Evolutionary conservation across 2,888 invertebrate genomes (phyloP), one percentile per base, ranked within the genome.

Genomic region (Drymonia ruficornis): DNA sequence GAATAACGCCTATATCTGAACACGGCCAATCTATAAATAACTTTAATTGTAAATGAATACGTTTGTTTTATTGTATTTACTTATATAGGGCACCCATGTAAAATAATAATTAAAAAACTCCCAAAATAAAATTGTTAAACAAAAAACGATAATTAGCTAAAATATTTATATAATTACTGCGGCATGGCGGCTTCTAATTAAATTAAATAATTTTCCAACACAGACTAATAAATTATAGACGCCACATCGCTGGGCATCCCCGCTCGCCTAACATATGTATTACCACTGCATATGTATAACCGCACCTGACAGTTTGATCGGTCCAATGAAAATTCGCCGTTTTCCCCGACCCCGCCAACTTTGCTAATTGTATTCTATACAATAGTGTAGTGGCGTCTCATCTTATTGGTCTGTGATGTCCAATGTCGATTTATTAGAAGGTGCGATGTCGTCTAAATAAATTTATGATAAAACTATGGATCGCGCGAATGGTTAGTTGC

Each of bases 401-500:
- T 23, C 23, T 23, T n/a, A n/a, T n/a, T n/a, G n/a, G n/a, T n/a
- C n/a, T n/a, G n/a, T n/a, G n/a, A n/a, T n/a, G n/a, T n/a, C n/a
- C 31, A 31, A 3, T 31, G 13, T 36, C 6, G 36, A 36, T 36
- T 36, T 46, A 16, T 67, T 63, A 63, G 62, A 59, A 63, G 67
- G 54, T 64, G 63, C 55, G 61, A 61, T 40, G 29, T 40, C 45
- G 49, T 46, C 13, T n/a, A 46, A 59, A 48, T 54, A 50, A 47
- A 59, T 61, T 61, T 46, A 53, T 62, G 55, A 53, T 58, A 53
- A 62, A 69, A 61, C 19, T 53, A 55, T 65, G 65, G 67, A 65
- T 72, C 72, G 73, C 63, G 73, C 65, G 72, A 63, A 75, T 74
- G 67, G 70, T 68, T 76, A 78, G 74, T 61, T 69, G 76, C 72